phyloP scores from a whole-genome alignment of 2,888 invertebrate species.

The Cephalotes varians region DNA sequence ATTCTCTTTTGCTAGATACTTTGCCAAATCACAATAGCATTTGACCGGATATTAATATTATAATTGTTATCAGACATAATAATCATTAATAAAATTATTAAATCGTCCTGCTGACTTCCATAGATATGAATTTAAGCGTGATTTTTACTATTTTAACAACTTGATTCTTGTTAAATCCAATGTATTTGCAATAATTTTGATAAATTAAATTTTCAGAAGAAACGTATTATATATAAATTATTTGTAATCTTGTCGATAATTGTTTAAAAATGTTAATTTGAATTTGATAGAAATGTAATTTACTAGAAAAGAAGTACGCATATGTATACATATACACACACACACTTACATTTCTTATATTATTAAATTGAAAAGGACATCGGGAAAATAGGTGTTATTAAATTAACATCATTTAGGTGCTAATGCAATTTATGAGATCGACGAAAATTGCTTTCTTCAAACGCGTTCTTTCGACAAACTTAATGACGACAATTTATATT shows the following conservation, averaged over 20 bases:
- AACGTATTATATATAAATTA: not conserved
- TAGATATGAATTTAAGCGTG: not conserved
- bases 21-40: constrained; percentile 21
- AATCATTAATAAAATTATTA: not conserved
- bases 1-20: constrained; percentile 7
- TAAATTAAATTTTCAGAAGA: not conserved
- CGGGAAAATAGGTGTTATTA: not conserved
- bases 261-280: not conserved
- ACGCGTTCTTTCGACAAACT: not conserved
- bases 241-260: not conserved
- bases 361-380: not conserved
- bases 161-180: not conserved
- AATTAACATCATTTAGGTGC: not conserved
- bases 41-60: constrained; percentile 3
- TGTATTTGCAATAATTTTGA: not conserved
- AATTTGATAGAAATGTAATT: not conserved
- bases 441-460: constrained; percentile 37
- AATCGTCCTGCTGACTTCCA: not conserved
- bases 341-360: not conserved
- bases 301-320: not conserved
- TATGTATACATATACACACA: not conserved
- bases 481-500: constrained; percentile 18
- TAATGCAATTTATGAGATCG: constrained; percentile 1
- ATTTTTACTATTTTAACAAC: not conserved
- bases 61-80: not conserved